Evolutionary conservation across 2,113 vertebrate genomes (phyloP).

Genomic region (Jaculus jaculus): DNA sequence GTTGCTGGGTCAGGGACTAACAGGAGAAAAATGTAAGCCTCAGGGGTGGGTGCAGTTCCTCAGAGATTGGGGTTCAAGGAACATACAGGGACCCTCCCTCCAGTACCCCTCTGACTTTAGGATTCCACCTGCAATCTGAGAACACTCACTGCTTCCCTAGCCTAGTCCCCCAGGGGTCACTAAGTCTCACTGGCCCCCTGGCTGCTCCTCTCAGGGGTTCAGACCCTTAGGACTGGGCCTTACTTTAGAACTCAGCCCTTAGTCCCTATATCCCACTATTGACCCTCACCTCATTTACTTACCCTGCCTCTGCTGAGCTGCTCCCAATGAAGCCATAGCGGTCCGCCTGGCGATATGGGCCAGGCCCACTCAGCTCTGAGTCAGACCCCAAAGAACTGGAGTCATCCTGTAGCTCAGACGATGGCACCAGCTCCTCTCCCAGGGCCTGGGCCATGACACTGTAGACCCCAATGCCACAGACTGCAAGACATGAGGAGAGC

Average conservation of each 20-base stretch:
- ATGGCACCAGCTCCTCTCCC: constrained; percentile 68
- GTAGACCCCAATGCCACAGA: not conserved
- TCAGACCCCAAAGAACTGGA: constrained; percentile 82
- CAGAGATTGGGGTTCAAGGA: not conserved
- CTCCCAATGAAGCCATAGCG: constrained; percentile 82
- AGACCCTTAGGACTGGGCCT: not conserved
- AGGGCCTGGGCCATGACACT: constrained; percentile 71
- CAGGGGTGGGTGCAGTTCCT: not conserved
- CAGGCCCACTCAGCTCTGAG: constrained; percentile 76
- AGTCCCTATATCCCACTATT: not conserved
- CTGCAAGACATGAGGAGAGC: constrained; percentile 11
- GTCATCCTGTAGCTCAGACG: constrained; percentile 74
- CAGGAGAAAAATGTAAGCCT: not conserved
- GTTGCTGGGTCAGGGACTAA: not conserved
- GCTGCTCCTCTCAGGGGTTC: not conserved
- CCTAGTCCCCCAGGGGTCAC: not conserved
- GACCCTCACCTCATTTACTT: constrained; percentile 46
- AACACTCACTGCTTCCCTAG: not conserved
- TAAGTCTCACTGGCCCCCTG: not conserved
- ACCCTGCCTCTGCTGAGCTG: constrained; percentile 71
- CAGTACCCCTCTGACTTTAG: not conserved
- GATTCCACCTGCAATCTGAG: not conserved
- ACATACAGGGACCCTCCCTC: not conserved
- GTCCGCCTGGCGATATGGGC: constrained; percentile 78
- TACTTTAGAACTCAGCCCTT: not conserved